Evolutionary conservation across 1,140 invertebrate genomes (phyloP).

Genomic region (Panagrolaimus sp.): DNA sequence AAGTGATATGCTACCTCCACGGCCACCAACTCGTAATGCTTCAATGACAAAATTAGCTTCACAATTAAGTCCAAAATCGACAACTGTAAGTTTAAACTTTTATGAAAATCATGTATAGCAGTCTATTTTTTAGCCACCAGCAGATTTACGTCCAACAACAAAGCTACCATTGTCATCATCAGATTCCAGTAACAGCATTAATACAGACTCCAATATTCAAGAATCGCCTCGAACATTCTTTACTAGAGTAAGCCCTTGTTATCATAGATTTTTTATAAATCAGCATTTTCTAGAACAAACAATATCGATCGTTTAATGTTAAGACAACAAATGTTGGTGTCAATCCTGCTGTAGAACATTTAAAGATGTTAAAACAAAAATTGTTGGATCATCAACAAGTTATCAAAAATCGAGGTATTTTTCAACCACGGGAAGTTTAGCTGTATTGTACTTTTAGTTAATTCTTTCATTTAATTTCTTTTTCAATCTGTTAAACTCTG

Average conservation of each 20-base stretch:
- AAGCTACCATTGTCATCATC: no score
- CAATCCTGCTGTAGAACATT: not conserved
- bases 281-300: not conserved
- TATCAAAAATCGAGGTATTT: no score
- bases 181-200: no score
- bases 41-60: not conserved
- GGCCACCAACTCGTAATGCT: not conserved
- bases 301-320: slow-evolving; percentile 7
- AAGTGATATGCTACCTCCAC: slow-evolving; percentile 6
- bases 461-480: no score
- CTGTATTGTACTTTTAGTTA: no score
- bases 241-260: not conserved
- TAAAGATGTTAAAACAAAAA: slow-evolving; percentile 10
- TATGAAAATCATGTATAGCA: not conserved
- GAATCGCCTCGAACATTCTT: slow-evolving; percentile 9
- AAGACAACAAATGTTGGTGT: not conserved
- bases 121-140: slow-evolving; percentile 4
- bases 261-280: not conserved
- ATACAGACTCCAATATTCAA: not conserved
- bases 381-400: slow-evolving; percentile 5
- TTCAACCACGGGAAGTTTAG: no score
- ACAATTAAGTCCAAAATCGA: not conserved
- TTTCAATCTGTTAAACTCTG: no score
- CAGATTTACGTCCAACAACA: not conserved
- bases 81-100: not conserved